Percentiles rank a stretch among this genome's conserved stretches.
These are phyloP conservation scores for Brachionus angularis DNA, from an alignment of 1,140 invertebrate genomes.

Conservation along the genomic window DNA sequence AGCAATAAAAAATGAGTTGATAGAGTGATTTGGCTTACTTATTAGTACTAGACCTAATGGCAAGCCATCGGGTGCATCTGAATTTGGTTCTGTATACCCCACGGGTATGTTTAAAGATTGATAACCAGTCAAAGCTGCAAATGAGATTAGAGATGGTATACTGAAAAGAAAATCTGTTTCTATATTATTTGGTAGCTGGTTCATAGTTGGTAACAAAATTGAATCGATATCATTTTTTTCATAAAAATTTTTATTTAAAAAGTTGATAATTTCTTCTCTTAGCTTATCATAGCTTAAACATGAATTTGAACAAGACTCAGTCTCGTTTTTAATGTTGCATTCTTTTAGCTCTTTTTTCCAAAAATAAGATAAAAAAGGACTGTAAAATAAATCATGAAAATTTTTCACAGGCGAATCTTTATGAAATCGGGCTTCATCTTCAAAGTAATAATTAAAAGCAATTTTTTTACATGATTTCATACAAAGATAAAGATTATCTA, in stretches of 20 bases:
- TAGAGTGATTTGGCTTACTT: background rate
- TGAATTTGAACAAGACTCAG: background rate
- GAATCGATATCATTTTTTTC: background rate
- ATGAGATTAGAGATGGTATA: background rate
- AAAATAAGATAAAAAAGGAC: background rate
- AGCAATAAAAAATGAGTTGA: background rate
- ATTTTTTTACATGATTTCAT: background rate
- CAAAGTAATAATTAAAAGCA: constrained; percentile 12
- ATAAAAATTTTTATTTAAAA: background rate
- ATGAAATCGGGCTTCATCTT: background rate
- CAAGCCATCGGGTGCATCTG: background rate
- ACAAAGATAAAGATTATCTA: background rate
- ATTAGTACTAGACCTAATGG: background rate
- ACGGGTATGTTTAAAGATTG: background rate
- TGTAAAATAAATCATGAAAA: background rate
- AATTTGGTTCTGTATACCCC: background rate
- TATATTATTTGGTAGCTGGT: background rate
- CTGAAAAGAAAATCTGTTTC: background rate
- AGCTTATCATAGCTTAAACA: background rate
- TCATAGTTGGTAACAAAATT: background rate
- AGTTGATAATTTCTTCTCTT: background rate
- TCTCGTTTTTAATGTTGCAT: background rate
- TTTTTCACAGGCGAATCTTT: background rate
- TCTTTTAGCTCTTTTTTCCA: constrained; percentile 1
- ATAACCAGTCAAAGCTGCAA: constrained; percentile 10